These are phyloP conservation scores for Tetranychus truncatus DNA, from an alignment of 2,888 invertebrate species.

Conservation along the genomic window DNA sequence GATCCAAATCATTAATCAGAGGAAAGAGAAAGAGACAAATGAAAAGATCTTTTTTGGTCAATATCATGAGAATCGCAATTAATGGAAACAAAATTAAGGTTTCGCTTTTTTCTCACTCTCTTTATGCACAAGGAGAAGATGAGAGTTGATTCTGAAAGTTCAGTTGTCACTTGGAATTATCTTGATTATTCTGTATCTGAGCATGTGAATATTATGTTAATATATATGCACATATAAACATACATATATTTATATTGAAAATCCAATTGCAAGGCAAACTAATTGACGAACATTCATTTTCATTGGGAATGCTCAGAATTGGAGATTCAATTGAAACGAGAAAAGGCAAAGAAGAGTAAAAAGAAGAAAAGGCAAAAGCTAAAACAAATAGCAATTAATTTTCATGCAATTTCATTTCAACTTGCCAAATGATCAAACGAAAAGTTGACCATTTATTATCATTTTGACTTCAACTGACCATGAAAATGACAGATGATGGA, in stretches of 20 bases:
- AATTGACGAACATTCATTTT: slow-evolving; percentile 3
- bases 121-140: not conserved
- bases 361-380: not conserved
- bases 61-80: slow-evolving; percentile 1
- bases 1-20: not conserved
- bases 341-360: not conserved
- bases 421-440: too few relatives aligned
- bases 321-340: not conserved
- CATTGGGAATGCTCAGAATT: not conserved
- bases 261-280: not conserved
- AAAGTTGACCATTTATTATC: too few relatives aligned
- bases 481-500: too few relatives aligned
- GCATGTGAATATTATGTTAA: not conserved
- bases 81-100: not conserved
- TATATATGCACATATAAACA: not conserved
- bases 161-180: slow-evolving; percentile 2
- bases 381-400: too few relatives aligned
- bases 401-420: too few relatives aligned
- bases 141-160: not conserved
- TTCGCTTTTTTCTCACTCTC: not conserved
- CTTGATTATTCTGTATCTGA: not conserved
- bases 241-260: not conserved
- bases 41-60: slow-evolving; percentile 4
- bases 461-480: too few relatives aligned
- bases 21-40: not conserved